Conservation (phyloP, 2,888 invertebrate species). For the Idaea biselata region DNA sequence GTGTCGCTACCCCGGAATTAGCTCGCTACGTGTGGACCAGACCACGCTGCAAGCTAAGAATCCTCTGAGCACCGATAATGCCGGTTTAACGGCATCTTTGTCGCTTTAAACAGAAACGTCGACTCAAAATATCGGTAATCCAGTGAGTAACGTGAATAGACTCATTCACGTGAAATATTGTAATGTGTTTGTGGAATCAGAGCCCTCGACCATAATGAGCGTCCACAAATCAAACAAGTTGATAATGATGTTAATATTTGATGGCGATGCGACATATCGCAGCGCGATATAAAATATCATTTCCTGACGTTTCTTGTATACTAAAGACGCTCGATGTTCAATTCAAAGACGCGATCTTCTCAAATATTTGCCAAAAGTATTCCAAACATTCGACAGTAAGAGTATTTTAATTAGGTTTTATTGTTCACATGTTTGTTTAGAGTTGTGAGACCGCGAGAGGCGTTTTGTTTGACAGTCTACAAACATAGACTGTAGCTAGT, state of each 20-base stretch:
- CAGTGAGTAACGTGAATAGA: neutral
- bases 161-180: neutral
- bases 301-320: conserved; percentile 19
- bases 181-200: neutral
- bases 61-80: too few relatives aligned
- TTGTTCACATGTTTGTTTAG: neutral
- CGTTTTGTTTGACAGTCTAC: neutral
- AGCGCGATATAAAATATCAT: conserved; percentile 13
- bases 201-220: neutral
- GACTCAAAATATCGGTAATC: neutral
- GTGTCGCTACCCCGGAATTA: neutral
- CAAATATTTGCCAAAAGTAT: conserved; percentile 18
- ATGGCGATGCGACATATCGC: conserved; percentile 5
- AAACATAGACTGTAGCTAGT: neutral
- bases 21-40: too few relatives aligned
- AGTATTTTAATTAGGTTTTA: neutral
- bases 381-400: conserved; percentile 2
- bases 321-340: conserved; percentile 16
- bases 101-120: neutral
- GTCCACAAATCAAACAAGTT: conserved; percentile 2
- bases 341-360: conserved; percentile 13
- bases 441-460: neutral
- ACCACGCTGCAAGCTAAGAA: too few relatives aligned
- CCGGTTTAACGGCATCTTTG: neutral
- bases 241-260: conserved; percentile 11